phyloP scores from a whole-genome alignment of 1,140 invertebrate genomes.

The Diorhabda carinulata region DNA sequence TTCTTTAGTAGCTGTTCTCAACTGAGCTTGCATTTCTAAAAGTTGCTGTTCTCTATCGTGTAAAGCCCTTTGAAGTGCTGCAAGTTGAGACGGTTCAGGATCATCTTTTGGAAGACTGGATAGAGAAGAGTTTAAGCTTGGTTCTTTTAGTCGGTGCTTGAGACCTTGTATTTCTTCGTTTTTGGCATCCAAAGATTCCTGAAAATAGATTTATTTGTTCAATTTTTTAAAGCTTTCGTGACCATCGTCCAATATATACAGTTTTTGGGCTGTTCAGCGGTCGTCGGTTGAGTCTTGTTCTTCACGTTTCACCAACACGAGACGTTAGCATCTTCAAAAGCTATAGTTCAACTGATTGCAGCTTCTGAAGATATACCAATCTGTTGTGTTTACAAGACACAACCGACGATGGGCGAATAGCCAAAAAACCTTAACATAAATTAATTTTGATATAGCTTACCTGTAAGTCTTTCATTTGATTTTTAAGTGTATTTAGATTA shows the following conservation, averaged over 20 bases:
- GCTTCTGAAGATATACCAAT: not conserved
- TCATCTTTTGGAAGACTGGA: constrained; percentile 40
- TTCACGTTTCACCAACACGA: no score
- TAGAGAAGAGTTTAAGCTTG: constrained; percentile 48
- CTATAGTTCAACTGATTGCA: no score
- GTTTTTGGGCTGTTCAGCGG: no score
- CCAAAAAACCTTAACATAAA: not conserved
- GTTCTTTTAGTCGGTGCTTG: constrained; percentile 49
- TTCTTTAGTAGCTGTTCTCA: constrained; percentile 66
- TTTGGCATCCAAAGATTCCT: constrained; percentile 62
- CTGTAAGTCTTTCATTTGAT: constrained; percentile 9
- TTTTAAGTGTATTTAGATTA: not conserved
- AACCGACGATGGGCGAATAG: no score
- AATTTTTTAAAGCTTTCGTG: no score
- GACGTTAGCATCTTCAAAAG: no score
- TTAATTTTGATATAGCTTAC: constrained; percentile 22
- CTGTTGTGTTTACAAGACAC: no score
- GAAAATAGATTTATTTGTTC: not conserved
- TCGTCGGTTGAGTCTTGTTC: no score
- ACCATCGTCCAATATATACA: no score
- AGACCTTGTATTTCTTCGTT: constrained; percentile 58
- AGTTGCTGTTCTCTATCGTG: constrained; percentile 57
- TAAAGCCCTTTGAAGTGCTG: constrained; percentile 19
- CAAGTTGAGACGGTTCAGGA: constrained; percentile 20
- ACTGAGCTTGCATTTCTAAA: constrained; percentile 61